A percentile compares a stretch with the other conserved stretches of the same genome.
These are phyloP conservation scores for Laterallus jamaicensis DNA, from an alignment of 2,113 vertebrate species.

Conservation along the genomic window DNA sequence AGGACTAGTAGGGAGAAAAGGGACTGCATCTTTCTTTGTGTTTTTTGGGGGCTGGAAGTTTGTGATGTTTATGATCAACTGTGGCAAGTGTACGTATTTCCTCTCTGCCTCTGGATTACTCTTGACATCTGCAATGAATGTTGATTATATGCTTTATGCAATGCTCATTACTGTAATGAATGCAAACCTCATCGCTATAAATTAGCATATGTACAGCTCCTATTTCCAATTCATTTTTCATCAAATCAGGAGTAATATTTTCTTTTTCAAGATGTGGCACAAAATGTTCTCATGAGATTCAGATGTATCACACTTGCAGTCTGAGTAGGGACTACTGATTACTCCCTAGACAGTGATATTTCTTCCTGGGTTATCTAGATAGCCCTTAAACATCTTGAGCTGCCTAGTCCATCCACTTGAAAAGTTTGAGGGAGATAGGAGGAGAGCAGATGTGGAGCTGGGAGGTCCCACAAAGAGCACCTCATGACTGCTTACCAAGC, in stretches of 20 bases:
- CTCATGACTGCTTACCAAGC: slow-evolving; percentile 36
- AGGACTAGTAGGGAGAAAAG: background rate
- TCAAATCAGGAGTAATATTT: slow-evolving; percentile 32
- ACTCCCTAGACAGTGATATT: background rate
- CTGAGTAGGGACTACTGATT: background rate
- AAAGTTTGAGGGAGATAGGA: background rate
- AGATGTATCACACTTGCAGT: background rate
- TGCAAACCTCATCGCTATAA: slow-evolving; percentile 21
- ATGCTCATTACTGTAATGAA: slow-evolving; percentile 47
- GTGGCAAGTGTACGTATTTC: background rate
- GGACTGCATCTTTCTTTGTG: background rate
- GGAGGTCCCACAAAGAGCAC: background rate
- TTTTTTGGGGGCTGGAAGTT: background rate
- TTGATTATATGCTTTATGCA: slow-evolving; percentile 18
- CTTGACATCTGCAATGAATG: slow-evolving; percentile 22
- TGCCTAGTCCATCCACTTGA: background rate
- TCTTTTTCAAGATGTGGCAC: slow-evolving; percentile 12
- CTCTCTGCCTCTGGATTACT: slow-evolving; percentile 23
- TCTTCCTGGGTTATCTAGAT: background rate
- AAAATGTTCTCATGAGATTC: background rate
- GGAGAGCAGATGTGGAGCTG: background rate
- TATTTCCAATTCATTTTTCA: slow-evolving; percentile 32
- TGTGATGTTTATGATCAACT: background rate
- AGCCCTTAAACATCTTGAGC: background rate
- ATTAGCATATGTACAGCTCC: background rate